These are phyloP conservation scores for Phylloscopus collybita DNA, from an alignment of 2,797 vertebrate genomes.

Conservation along the genomic window DNA sequence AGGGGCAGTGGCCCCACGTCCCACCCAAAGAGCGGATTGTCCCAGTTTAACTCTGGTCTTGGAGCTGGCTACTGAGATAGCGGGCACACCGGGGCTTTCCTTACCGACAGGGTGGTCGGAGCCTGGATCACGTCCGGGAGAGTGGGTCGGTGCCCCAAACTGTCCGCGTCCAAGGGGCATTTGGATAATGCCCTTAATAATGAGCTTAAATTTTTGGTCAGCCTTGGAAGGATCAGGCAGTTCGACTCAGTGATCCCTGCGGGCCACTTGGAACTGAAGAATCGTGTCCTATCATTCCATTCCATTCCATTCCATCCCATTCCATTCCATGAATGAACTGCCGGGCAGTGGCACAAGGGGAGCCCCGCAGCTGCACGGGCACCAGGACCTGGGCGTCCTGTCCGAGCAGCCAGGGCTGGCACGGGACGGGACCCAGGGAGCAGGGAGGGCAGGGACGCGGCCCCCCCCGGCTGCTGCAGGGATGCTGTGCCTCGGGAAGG, in stretches of 20 bases:
- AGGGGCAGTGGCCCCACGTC: accelerated
- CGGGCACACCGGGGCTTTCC: not conserved
- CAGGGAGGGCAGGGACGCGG: not conserved
- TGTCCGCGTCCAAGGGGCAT: not conserved
- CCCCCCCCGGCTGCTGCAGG: accelerated
- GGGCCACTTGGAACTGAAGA: not conserved
- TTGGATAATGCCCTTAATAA: not conserved
- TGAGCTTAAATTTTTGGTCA: not conserved
- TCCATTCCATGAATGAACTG: not conserved
- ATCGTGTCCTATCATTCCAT: not conserved
- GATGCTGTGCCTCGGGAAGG: accelerated
- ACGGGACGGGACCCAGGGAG: accelerated
- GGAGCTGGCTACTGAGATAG: not conserved
- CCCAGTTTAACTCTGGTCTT: not conserved
- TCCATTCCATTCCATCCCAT: not conserved
- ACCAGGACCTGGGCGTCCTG: accelerated
- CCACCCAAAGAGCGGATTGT: accelerated
- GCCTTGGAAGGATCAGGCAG: not conserved
- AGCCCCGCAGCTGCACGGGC: not conserved
- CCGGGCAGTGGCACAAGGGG: accelerated
- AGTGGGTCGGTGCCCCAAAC: not conserved
- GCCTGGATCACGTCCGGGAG: not conserved
- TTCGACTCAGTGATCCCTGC: not conserved
- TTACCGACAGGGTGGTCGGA: not conserved
- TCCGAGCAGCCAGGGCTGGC: accelerated